Evolutionary conservation across 35 echinoderm and acorn worm genomes (phyloP), one percentile per base, ranked within the genome.

Genomic region (Acanthaster planci): DNA sequence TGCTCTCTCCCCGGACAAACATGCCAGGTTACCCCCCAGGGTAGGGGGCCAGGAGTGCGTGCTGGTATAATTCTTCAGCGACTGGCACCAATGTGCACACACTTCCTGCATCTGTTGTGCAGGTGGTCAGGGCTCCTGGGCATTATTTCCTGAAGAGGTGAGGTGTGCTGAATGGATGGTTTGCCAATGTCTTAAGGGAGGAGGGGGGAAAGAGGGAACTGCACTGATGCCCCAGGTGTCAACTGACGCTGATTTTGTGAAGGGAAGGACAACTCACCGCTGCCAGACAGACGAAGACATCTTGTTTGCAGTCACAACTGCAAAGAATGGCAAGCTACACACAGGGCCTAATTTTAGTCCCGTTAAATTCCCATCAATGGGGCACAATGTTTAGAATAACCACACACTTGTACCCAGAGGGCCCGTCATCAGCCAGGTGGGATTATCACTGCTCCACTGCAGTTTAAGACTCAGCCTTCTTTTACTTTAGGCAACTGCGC

Each of bases 91-190:
- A 47, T 27, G 30, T 72, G 64, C 23, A 72, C 64, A 34, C 64
- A 29, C 64, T 72, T 72, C 64, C 64, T 72, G 64, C 64, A 34
- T 72, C 64, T 72, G 64, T 72, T 72, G 34, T 72, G 64, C 64
- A 72, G 64, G 64, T 26, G 4, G 30, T 19, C 30, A 19, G 22
- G 64, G 64, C 64, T 72, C 64, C 64, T 34, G 64, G 64, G 64
- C 64, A 72, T 72, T 30, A 27, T 34, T 72, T 72, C 64, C 64
- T 8, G 23, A 34, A 72, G 64, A 27, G 64, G 64, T 72, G 34
- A 26, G 14, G 64, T 72, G 64, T n/a, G 30, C 26, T 72, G 64
- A 72, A 72, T 35, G 64, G 64, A 72, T 72, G 42, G 42, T 34
- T 36, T 2, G 23, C 64, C 64, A 72, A 35, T 10, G 34, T 10